Percentiles rank a stretch among this genome's conserved stretches.
Conservation (phyloP, 2,113 vertebrate species). For the Laticauda laticaudata region DNA sequence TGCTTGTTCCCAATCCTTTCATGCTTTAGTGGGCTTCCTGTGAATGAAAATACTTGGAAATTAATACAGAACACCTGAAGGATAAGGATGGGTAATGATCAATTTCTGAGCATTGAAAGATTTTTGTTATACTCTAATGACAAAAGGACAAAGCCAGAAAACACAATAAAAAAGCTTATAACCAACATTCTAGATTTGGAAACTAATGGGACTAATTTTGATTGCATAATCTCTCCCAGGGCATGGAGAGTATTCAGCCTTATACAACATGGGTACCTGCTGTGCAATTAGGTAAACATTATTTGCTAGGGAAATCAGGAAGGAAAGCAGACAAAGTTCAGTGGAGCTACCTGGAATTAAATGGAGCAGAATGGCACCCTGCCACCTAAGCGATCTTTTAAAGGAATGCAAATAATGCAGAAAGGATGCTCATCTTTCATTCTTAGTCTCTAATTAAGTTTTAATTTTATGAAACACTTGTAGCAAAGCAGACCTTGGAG, state of each 20-base stretch:
- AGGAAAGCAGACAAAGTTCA: slow-evolving; percentile 27
- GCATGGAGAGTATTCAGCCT: slow-evolving; percentile 56
- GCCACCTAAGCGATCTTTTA: slow-evolving; percentile 40
- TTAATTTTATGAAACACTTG: slow-evolving; percentile 64
- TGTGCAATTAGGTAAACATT: slow-evolving; percentile 30
- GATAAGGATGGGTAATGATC: slow-evolving; percentile 42
- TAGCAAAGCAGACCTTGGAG: slow-evolving; percentile 57
- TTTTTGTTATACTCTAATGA: slow-evolving; percentile 32
- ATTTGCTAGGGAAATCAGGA: background rate
- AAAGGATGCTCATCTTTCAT: slow-evolving; percentile 55
- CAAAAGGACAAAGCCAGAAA: slow-evolving; percentile 33
- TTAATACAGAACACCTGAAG: slow-evolving; percentile 46
- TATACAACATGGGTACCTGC: slow-evolving; percentile 45
- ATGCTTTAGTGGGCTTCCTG: slow-evolving; percentile 56
- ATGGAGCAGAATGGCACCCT: slow-evolving; percentile 45
- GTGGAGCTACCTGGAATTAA: slow-evolving; percentile 29
- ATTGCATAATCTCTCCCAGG: slow-evolving; percentile 36
- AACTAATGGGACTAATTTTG: slow-evolving; percentile 34
- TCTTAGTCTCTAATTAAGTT: slow-evolving; percentile 61
- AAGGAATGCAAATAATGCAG: slow-evolving; percentile 54
- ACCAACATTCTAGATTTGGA: slow-evolving; percentile 29
- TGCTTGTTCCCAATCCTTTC: slow-evolving; percentile 45
- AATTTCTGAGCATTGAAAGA: slow-evolving; percentile 49
- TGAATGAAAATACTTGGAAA: slow-evolving; percentile 50
- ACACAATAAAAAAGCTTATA: slow-evolving; percentile 23